These are phyloP conservation scores for Euthynnus affinis DNA, from an alignment of 2,797 vertebrate genomes.

Conservation along the genomic window DNA sequence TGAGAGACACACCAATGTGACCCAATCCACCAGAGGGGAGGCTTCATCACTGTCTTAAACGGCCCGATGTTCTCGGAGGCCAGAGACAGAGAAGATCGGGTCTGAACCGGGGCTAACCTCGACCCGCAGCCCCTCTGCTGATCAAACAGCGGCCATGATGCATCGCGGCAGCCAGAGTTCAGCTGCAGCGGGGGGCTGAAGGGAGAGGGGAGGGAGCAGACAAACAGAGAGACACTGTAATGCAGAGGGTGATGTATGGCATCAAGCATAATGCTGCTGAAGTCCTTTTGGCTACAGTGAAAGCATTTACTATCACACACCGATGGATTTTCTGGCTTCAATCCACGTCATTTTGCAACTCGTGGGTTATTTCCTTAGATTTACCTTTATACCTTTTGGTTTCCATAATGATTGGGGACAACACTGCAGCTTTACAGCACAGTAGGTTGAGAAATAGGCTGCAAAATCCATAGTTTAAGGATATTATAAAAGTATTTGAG, in stretches of 20 bases:
- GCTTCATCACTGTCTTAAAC: constrained; percentile 54
- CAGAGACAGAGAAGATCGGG: constrained; percentile 39
- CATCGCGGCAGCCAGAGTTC: constrained; percentile 38
- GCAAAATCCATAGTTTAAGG: background rate
- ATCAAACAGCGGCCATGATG: constrained; percentile 55
- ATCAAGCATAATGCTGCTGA: background rate
- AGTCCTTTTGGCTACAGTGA: no score
- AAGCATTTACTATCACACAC: no score
- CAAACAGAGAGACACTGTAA: constrained; percentile 8
- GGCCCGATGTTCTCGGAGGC: constrained; percentile 53
- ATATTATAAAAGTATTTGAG: background rate
- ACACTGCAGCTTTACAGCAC: no score
- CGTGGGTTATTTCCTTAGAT: no score
- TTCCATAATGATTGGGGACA: no score
- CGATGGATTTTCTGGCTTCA: no score
- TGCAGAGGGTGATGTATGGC: constrained; percentile 6
- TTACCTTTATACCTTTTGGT: no score
- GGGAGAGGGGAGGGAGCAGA: background rate
- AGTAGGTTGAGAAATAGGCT: no score
- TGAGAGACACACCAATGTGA: constrained; percentile 65
- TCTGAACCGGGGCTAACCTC: constrained; percentile 22
- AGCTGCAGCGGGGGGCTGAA: constrained; percentile 9
- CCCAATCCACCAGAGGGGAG: constrained; percentile 62
- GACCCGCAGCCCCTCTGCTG: background rate
- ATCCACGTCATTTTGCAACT: no score